phyloP scores from a whole-genome alignment of 1,140 invertebrate species.

The Ericerus pela region DNA sequence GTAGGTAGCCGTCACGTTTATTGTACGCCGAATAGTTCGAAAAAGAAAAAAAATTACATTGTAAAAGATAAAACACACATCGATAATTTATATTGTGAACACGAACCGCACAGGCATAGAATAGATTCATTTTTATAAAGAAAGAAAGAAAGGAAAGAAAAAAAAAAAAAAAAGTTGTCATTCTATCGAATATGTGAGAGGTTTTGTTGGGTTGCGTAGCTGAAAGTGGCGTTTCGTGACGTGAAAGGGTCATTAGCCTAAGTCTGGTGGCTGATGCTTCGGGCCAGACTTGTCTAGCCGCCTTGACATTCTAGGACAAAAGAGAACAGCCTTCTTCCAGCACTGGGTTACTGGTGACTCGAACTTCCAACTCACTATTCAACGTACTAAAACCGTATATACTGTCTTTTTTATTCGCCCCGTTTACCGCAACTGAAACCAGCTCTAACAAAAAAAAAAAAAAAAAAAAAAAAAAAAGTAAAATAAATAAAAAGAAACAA shows the following conservation, averaged over 20 bases:
- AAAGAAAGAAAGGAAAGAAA: neutral
- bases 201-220: neutral
- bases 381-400: slow-evolving; percentile 1
- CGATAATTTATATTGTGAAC: neutral
- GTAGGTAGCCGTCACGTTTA: too few species aligned
- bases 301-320: slow-evolving; percentile 12
- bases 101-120: neutral
- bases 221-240: slow-evolving; percentile 7
- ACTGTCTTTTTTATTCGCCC: neutral
- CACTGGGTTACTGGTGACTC: slow-evolving; percentile 10
- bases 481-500: too few species aligned
- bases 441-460: too few species aligned
- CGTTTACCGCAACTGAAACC: slow-evolving; percentile 5
- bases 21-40: too few species aligned
- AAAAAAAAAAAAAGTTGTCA: neutral
- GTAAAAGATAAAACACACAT: too few species aligned
- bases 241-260: slow-evolving; percentile 9
- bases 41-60: too few species aligned
- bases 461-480: too few species aligned
- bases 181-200: neutral
- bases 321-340: slow-evolving; percentile 8
- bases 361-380: slow-evolving; percentile 7
- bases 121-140: too few species aligned
- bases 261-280: slow-evolving; percentile 10
- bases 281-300: slow-evolving; percentile 9